Conservation (phyloP, 2,888 invertebrate species). For the Microplitis deprimator region DNA sequence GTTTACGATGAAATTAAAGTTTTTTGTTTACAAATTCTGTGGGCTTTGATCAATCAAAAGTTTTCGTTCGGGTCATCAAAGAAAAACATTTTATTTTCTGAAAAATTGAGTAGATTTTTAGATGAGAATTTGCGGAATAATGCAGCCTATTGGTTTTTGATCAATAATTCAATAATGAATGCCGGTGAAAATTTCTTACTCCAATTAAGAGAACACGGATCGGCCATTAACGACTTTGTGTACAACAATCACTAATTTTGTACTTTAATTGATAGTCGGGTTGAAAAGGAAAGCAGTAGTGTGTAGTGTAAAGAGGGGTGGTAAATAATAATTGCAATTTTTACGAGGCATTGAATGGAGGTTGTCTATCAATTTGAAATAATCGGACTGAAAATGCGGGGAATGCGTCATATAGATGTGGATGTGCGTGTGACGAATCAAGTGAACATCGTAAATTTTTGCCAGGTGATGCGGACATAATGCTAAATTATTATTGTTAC, state of each 20-base stretch:
- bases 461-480: constrained; percentile 60
- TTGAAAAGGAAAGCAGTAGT: background rate
- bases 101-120: background rate
- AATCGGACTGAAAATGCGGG: constrained; percentile 43
- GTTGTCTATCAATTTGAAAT: background rate
- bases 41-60: no score
- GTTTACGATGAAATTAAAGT: no score
- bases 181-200: background rate
- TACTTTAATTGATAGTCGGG: background rate
- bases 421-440: constrained; percentile 48
- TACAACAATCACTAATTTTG: background rate
- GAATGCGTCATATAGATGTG: constrained; percentile 28
- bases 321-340: no score
- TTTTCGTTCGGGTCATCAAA: background rate
- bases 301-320: background rate
- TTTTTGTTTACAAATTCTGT: no score
- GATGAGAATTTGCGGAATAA: background rate
- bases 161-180: background rate
- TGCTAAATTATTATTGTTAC: constrained; percentile 61
- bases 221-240: background rate
- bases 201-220: background rate
- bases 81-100: background rate
- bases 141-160: background rate
- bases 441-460: constrained; percentile 59
- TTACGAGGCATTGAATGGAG: no score